Percentiles rank a stretch among this genome's conserved stretches.
Conservation (phyloP, 2,888 invertebrate genomes). For the Drosophila atripex region DNA sequence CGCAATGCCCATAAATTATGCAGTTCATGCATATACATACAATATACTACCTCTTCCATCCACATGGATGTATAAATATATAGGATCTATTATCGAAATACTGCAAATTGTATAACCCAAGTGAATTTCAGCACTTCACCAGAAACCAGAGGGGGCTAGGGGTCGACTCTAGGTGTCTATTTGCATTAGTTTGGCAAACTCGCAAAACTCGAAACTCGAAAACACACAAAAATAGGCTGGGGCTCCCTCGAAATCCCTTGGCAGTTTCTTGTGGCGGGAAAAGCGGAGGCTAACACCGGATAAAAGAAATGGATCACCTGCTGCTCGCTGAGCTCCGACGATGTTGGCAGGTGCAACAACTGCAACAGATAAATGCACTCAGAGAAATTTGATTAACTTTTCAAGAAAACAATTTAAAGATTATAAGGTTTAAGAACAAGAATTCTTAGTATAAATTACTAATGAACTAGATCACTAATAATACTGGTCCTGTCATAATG, state of each 20-base stretch:
- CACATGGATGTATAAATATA: constrained; percentile 42
- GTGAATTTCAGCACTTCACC: constrained; percentile 52
- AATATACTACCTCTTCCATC: constrained; percentile 10
- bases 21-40: constrained; percentile 56
- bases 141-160: constrained; percentile 9
- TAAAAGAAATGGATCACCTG: constrained; percentile 80
- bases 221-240: constrained; percentile 57
- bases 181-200: constrained; percentile 72
- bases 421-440: no score
- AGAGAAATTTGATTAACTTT: not conserved
- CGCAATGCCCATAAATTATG: constrained; percentile 78
- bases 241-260: constrained; percentile 35
- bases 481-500: not conserved
- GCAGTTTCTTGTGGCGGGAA: constrained; percentile 30
- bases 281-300: constrained; percentile 66
- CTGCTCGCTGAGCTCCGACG: constrained; percentile 61
- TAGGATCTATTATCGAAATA: constrained; percentile 74
- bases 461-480: not conserved
- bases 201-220: constrained; percentile 19
- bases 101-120: constrained; percentile 67
- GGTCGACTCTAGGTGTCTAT: constrained; percentile 67
- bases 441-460: no score
- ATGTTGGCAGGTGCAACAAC: constrained; percentile 68
- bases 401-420: not conserved
- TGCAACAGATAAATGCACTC: constrained; percentile 18